phyloP scores from a whole-genome alignment of 2,888 invertebrate species.

The Ypsolopha sequella region DNA sequence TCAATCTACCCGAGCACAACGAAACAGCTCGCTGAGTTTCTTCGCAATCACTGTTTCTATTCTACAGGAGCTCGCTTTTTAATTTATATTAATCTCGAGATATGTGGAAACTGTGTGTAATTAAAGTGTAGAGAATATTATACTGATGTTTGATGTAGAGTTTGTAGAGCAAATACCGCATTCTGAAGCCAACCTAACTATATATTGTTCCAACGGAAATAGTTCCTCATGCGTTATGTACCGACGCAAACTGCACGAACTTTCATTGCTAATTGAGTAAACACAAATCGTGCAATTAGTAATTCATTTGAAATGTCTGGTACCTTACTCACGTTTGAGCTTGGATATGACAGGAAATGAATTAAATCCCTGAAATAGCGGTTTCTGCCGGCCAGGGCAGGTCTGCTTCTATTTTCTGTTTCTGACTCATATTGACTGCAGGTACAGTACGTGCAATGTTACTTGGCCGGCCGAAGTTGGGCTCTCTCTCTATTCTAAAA shows the following conservation, averaged over 20 bases:
- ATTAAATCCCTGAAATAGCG: constrained; percentile 20
- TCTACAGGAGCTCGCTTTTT: background rate
- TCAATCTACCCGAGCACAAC: background rate
- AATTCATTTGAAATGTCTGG: background rate
- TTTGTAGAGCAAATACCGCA: too few species aligned
- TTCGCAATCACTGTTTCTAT: background rate
- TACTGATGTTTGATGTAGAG: too few species aligned
- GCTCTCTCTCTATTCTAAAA: too few species aligned
- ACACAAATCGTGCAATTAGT: background rate
- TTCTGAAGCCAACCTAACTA: too few species aligned
- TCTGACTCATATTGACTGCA: constrained; percentile 18
- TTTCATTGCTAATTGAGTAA: background rate
- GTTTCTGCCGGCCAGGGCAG: constrained; percentile 7
- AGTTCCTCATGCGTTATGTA: background rate
- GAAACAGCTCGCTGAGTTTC: background rate
- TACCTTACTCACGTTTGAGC: constrained; percentile 4
- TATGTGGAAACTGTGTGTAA: background rate
- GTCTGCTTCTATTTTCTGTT: constrained; percentile 16
- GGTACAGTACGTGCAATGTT: too few species aligned
- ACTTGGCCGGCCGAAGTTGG: too few species aligned
- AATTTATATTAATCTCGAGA: background rate
- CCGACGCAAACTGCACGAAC: background rate
- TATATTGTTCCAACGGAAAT: too few species aligned
- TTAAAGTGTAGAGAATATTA: background rate
- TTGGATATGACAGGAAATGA: constrained; percentile 9